phyloP scores from a whole-genome alignment of 2,888 invertebrate species.

The Rhynchonema sp. region DNA sequence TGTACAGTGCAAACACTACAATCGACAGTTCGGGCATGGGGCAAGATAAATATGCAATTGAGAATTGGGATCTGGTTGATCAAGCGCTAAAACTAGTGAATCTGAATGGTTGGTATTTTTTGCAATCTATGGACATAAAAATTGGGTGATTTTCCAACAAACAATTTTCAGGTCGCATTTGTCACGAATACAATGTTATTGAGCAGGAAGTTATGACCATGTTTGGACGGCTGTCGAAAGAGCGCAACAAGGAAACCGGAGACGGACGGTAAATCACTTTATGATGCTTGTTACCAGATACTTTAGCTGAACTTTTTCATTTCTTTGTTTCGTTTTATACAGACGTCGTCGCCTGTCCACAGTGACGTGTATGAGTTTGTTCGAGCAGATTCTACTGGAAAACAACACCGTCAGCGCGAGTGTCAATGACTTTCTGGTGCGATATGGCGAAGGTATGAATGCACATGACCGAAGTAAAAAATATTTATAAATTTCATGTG shows the following conservation, averaged over 20 bases:
- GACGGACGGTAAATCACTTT: no score
- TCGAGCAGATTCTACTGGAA: not conserved
- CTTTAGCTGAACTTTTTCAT: not conserved
- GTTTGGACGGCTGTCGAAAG: not conserved
- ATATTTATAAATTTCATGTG: no score
- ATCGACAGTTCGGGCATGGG: not conserved
- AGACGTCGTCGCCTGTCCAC: not conserved
- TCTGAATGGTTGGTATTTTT: not conserved
- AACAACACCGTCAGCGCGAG: not conserved
- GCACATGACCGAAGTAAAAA: no score
- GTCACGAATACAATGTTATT: not conserved
- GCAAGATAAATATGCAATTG: not conserved
- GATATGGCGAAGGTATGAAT: no score
- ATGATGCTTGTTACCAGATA: no score
- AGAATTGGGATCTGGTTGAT: slow-evolving; percentile 4
- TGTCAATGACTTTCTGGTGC: not conserved
- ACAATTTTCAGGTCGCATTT: not conserved
- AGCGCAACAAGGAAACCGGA: no score
- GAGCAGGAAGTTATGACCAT: not conserved
- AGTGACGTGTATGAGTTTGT: not conserved
- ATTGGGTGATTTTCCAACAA: not conserved
- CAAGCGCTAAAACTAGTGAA: not conserved
- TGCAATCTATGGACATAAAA: no score
- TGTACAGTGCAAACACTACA: not conserved
- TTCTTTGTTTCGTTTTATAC: not conserved